Evolutionary conservation across 2,888 invertebrate species (phyloP), one percentile per base, ranked within the genome.

Genomic region (Nysson spinosus): DNA sequence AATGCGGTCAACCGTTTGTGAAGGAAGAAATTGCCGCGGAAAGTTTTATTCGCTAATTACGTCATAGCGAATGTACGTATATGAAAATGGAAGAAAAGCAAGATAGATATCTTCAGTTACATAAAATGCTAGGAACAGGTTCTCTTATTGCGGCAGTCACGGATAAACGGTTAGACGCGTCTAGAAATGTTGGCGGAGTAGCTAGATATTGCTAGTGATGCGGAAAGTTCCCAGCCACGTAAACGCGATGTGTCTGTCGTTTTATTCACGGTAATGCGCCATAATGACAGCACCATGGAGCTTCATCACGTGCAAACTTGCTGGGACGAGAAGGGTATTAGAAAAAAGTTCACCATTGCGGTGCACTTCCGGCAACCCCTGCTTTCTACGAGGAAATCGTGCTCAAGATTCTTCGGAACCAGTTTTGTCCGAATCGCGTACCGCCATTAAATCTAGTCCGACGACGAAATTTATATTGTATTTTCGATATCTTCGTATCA

Each of bases 31-130:
- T 75, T 70, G 54, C 64, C 58, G 55, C 24, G 66, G 52, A 77
- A 81, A 81, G 70, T 79, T 82, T 79, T 75, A 77, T 78, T 79
- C 80, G 79, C 75, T 82, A 80, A 81, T 83, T 79, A 82, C 71
- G 73, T 52, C 60, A 56, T 66, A 30, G 28, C 28, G 9, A n/a
- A 7, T 3, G 16, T 12, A 19, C 9, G 32, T 39, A 5, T 26
- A 35, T 26, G 24, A 20, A 12, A 2, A 4, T 14, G 34, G n/a
- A 7, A 11, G 30, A 6, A 43, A 32, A 39, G 24, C 20, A 43
- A 11, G 52, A 49, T 56, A 46, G 56, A 72, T 28, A 47, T 52
- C 43, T 52, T 24, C 9, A 5, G 4, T 26, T 43, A 40, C 43
- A 49, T 58, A 60, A 57, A 49, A 34, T 37, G 30, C 35, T 44